Base-by-base conservation (phyloP, 2,888 invertebrate genomes). In the Drosophila formosana region DNA sequence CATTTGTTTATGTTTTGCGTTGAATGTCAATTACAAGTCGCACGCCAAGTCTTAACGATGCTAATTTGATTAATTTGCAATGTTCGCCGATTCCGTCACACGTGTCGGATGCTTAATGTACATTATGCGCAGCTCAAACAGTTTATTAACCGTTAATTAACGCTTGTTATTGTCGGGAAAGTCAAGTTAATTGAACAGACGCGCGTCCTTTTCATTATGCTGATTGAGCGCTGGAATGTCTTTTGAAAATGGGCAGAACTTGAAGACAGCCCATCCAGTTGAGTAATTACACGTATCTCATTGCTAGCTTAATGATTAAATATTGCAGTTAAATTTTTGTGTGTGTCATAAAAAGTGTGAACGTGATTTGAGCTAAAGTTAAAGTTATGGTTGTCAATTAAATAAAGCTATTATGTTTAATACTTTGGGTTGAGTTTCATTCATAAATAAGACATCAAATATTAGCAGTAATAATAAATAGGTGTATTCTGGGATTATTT, bases 61-160 rank as follows among this genome's bases (percentile, higher is more conserved):
- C 79, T 86, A 85, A 86, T 88, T 85, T 88, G 79, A 88, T 85
- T 86, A 74, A 88, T 81, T 87, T 77, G 74, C 66, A 65, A 63
- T 50, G 56, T 50, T 32, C 65, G 45, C 51, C 43, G 28, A 37
- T 43, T 7, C 50, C 47, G 69, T 62, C 67, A 66, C 75, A 87
- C 84, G 72, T 70, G 82, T 65, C 84, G 78, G 57, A 76, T 82
- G 66, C 66, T 78, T 80, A 72, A 83, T 74, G 65, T 65, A 18
- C 66, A 53, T 72, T 49, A 66, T 61, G 56, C 30, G 52, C 45
- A 43, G 55, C 46, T 65, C 66, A 68, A 72, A 72, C 75, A 75
- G 85, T 87, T 85, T 85, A 85, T 85, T 79, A 87, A 87, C 73
- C 73, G 72, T 88, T 86, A 86, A 86, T 88, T 85, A 85, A 60